Base-by-base conservation (phyloP, 2,113 vertebrate genomes). In the Cryptomyrus ogoouensis region DNA sequence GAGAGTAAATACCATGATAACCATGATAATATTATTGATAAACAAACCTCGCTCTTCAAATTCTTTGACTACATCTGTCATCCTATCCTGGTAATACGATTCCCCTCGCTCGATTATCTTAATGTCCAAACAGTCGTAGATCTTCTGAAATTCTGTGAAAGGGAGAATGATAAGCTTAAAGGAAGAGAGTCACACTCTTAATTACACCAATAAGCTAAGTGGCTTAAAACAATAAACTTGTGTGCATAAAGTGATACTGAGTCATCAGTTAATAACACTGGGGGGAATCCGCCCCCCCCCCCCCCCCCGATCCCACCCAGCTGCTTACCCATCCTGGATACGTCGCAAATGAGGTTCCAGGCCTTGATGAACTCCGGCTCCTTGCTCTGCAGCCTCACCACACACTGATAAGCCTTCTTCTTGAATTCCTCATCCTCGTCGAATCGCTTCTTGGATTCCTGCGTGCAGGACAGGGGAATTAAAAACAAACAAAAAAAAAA, bases 401-500 rank as follows among this genome's bases (percentile, higher is more conserved):
- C 98, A 86, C 98, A 99, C 91, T 97, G 96, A 90, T 99, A 99
- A 0, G 98, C 98, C 74, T 96, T 95, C 91, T 97, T 99, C 95
- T 99, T 99, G 88, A 99, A 99, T 2, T 96, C 97, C 91, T 99
- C 98, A 5, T 99, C 98, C 0, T 96, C 96, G 91, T 99, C 98
- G 92, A 99, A 99, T 5, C 98, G 96, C 93, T 97, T 97, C 94
- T 99, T 99, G 1, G 98, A 99, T 93, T 99, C 98, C 98, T 99
- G 50, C 0, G 3, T 42, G 52, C 90, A 80, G 53, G 17, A 39
- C 0, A 3, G 17, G 77, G 5, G 5, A 56, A 21, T 56, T 21
- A 49, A 5, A 1, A 35, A 17, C 15, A 2, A 3, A 10, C 35
- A 39, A 17, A 77, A 49, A n/a, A 21, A 8, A 24, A n/a, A 6